phyloP scores from a whole-genome alignment of 2,797 vertebrate species.

The Amblyraja radiata region DNA sequence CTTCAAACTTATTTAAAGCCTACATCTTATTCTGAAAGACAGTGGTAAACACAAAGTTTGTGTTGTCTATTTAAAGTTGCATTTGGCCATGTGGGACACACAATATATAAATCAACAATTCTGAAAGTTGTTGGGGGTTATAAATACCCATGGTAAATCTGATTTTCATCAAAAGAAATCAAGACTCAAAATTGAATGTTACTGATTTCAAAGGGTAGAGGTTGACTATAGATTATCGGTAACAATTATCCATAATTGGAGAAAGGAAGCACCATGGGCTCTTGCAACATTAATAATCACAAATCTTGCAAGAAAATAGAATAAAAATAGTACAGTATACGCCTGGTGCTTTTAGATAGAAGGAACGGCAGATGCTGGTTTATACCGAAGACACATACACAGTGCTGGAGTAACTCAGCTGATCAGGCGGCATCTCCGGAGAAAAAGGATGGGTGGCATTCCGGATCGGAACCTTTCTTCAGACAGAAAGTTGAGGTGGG shows the following conservation, averaged over 20 bases:
- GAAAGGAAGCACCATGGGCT: not conserved
- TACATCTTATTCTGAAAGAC: not conserved
- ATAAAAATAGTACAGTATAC: not conserved
- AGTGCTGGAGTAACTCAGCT: too few species aligned
- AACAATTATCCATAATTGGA: not conserved
- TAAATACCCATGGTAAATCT: not conserved
- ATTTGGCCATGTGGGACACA: not conserved
- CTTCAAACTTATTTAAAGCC: not conserved
- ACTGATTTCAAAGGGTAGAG: not conserved
- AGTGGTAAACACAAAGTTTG: not conserved
- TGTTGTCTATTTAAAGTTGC: not conserved
- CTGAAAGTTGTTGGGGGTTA: not conserved
- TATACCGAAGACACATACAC: too few species aligned
- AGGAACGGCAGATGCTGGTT: not conserved
- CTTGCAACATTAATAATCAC: not conserved
- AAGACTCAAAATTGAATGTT: not conserved
- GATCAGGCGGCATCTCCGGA: too few species aligned
- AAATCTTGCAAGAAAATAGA: not conserved
- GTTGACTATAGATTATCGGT: not conserved
- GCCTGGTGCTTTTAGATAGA: not conserved
- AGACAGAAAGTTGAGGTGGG: too few species aligned
- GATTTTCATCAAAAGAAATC: not conserved
- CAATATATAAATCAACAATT: not conserved
- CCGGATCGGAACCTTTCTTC: too few species aligned
- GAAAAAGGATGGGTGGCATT: too few species aligned